Percentiles rank a stretch among this genome's conserved stretches.
Conservation (phyloP, 2,797 vertebrate genomes). For the Notolabrus celidotus region DNA sequence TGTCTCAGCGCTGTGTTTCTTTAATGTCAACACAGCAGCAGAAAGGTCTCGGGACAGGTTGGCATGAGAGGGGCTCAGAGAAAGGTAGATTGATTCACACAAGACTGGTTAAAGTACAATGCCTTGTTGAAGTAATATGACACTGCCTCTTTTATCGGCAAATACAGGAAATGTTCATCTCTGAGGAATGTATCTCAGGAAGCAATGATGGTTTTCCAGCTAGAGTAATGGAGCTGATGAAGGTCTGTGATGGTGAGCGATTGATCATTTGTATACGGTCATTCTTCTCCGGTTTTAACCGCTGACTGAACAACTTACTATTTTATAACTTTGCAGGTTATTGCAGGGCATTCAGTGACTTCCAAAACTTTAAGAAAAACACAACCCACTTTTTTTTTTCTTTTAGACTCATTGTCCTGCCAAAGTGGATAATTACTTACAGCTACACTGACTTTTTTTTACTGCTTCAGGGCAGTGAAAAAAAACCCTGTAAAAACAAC, state of each 20-base stretch:
- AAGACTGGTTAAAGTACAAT: constrained; percentile 16
- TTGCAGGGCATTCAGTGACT: too few species aligned
- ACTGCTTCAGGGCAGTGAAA: not conserved
- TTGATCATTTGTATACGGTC: not conserved
- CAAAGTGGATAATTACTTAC: not conserved
- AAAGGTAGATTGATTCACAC: constrained; percentile 39
- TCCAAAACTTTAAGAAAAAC: not conserved
- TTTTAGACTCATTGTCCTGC: not conserved
- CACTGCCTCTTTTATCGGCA: constrained; percentile 9
- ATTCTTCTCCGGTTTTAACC: too few species aligned
- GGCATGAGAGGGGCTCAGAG: constrained; percentile 17
- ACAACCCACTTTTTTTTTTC: not conserved
- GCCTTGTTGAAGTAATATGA: constrained; percentile 18
- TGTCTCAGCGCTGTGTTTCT: constrained; percentile 53
- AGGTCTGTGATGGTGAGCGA: constrained; percentile 6
- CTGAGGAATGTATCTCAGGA: constrained; percentile 1
- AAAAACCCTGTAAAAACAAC: not conserved
- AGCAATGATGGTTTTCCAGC: constrained; percentile 22
- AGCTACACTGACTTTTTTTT: not conserved
- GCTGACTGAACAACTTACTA: too few species aligned
- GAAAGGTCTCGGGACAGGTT: constrained; percentile 56
- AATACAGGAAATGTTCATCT: not conserved
- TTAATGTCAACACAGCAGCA: constrained; percentile 69
- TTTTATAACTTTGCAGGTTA: too few species aligned
- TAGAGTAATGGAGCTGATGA: not conserved